Conservation (phyloP, 2,113 vertebrate genomes). For the Martes martes region DNA sequence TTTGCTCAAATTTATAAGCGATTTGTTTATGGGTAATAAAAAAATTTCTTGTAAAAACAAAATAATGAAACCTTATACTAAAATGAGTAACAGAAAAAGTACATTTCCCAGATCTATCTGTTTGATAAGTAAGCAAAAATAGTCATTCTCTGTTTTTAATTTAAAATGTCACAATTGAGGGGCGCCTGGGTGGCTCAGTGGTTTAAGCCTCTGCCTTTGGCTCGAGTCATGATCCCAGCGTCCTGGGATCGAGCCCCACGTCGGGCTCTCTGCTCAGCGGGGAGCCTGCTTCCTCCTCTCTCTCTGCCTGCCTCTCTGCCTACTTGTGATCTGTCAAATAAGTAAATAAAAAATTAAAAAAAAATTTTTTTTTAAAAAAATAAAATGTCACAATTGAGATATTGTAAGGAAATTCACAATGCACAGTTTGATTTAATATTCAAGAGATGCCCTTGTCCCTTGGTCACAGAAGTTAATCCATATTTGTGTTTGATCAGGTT, state of each 20-base stretch:
- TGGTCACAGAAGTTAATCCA: background rate
- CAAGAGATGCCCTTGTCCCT: background rate
- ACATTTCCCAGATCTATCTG: background rate
- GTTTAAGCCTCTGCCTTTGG: no score
- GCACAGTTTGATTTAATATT: background rate
- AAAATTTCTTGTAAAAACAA: background rate
- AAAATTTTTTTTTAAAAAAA: no score
- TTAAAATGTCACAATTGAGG: background rate
- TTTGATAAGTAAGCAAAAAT: background rate
- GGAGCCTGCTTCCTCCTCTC: no score
- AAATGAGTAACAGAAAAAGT: background rate
- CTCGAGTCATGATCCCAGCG: no score
- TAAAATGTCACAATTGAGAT: background rate
- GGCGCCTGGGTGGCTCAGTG: no score
- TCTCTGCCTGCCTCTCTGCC: no score
- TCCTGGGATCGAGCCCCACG: no score
- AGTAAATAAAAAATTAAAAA: no score
- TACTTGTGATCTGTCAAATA: no score
- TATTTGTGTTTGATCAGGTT: background rate
- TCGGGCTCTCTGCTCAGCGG: no score
- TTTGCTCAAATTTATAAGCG: background rate
- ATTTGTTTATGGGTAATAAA: background rate
- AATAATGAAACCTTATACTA: constrained; percentile 16
- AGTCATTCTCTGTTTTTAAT: background rate
- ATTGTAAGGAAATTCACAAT: background rate